Conservation (phyloP, 2,113 vertebrate species). For the Merops nubicus region DNA sequence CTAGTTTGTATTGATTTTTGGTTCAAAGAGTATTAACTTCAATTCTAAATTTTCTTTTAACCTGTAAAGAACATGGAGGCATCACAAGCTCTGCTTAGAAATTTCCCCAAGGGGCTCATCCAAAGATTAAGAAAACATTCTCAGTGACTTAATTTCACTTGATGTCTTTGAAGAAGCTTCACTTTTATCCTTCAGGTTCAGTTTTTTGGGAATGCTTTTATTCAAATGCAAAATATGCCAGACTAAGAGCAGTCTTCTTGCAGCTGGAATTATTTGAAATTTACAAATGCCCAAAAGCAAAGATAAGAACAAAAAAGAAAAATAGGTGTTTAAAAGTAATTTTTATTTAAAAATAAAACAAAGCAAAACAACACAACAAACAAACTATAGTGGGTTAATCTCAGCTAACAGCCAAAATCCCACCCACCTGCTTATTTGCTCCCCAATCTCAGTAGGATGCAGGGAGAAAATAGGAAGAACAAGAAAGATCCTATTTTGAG, state of each 20-base stretch:
- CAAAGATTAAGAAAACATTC: background rate
- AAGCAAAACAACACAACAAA: no score
- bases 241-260: background rate
- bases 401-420: background rate
- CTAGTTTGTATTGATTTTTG: constrained; percentile 41
- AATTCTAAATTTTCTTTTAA: constrained; percentile 50
- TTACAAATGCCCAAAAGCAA: background rate
- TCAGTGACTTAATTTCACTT: constrained; percentile 10
- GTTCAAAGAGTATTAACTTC: constrained; percentile 56
- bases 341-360: background rate
- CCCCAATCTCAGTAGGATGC: no score
- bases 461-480: background rate
- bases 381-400: background rate
- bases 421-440: background rate
- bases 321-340: background rate
- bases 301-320: background rate
- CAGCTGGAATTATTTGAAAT: background rate
- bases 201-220: background rate
- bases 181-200: background rate
- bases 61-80: background rate
- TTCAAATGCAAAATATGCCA: background rate
- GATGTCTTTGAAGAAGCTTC: background rate
- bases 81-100: background rate
- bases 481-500: background rate
- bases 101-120: background rate